phyloP scores from a whole-genome alignment of 1,140 invertebrate species.

The Aricia agestis region DNA sequence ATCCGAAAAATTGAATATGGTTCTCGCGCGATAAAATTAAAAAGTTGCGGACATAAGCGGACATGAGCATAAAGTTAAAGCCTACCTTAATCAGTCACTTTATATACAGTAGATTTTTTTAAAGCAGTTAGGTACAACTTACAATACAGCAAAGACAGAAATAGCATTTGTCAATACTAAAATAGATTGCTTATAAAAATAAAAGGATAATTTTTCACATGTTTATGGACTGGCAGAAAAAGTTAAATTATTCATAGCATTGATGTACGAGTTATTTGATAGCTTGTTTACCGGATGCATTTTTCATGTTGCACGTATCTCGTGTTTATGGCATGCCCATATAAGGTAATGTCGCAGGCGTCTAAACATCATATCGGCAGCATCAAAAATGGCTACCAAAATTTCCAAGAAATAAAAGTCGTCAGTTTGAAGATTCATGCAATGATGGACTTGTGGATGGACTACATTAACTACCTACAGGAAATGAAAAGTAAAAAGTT shows the following conservation, averaged over 20 bases:
- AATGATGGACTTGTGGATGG: too few species aligned
- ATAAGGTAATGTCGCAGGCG: neutral
- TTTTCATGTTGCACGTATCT: neutral
- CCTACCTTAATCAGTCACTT: too few species aligned
- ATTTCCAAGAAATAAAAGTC: neutral
- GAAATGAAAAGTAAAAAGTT: too few species aligned
- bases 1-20: too few species aligned
- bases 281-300: neutral
- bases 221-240: neutral
- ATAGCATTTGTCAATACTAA: neutral
- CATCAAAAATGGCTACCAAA: neutral
- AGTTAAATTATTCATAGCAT: conserved; percentile 1
- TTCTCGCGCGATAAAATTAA: too few species aligned
- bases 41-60: too few species aligned
- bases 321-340: neutral
- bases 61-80: too few species aligned
- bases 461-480: too few species aligned
- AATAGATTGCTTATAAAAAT: neutral
- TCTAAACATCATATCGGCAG: neutral
- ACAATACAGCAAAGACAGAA: neutral
- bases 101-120: too few species aligned
- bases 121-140: too few species aligned
- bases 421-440: too few species aligned
- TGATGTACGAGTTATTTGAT: conserved; percentile 1
- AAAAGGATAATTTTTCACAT: neutral